A percentile compares a stretch with the other conserved stretches of the same genome.
These are phyloP conservation scores for Mesaphorura yosii DNA, from an alignment of 1,140 invertebrate species.

Conservation along the genomic window DNA sequence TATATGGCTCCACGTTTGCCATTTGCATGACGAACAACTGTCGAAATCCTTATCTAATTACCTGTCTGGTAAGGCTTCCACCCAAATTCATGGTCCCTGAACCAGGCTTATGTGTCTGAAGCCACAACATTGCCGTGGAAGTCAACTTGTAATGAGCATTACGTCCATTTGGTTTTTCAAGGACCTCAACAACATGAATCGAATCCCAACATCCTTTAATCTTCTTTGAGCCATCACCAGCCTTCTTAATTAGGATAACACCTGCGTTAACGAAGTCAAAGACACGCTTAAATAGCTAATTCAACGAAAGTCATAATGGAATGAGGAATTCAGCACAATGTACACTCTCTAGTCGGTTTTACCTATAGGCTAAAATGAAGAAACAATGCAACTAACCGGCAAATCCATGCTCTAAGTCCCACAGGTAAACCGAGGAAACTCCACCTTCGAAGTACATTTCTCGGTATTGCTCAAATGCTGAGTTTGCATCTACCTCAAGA, in stretches of 20 bases:
- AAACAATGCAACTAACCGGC: constrained; percentile 54
- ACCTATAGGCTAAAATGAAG: neutral
- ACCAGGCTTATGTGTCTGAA: constrained; percentile 91
- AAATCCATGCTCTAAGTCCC: constrained; percentile 98
- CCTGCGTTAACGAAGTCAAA: constrained; percentile 42
- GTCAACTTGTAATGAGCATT: constrained; percentile 98
- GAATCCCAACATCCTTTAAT: constrained; percentile 99
- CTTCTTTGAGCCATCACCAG: constrained; percentile 90
- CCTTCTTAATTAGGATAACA: constrained; percentile 98
- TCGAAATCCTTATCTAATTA: constrained; percentile 39
- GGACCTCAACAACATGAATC: constrained; percentile 97
- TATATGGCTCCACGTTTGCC: no score
- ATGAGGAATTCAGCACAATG: no score
- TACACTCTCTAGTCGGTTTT: no score
- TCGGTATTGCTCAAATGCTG: constrained; percentile 95
- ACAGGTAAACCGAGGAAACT: constrained; percentile 96
- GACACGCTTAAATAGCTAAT: neutral
- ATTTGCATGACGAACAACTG: no score
- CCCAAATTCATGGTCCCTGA: constrained; percentile 98
- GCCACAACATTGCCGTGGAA: constrained; percentile 97
- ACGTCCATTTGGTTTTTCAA: constrained; percentile 84
- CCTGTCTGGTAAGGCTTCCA: constrained; percentile 92
- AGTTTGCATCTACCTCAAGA: constrained; percentile 94
- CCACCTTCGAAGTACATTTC: constrained; percentile 99
- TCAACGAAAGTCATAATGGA: neutral